Base-by-base conservation (phyloP, 2,797 vertebrate species). In the Poecilia gillii region DNA sequence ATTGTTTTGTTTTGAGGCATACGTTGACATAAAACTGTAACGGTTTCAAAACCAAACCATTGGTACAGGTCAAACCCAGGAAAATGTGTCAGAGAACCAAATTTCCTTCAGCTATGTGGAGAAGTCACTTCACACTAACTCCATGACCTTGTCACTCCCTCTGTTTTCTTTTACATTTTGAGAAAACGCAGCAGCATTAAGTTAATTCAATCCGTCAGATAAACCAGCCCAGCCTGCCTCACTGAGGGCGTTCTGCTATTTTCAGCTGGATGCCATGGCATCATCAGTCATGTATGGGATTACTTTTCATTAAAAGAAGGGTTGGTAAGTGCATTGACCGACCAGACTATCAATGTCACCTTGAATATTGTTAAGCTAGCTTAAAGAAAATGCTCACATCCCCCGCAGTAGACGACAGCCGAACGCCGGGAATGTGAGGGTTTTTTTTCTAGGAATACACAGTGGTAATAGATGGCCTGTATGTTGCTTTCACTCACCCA, bases 231-330 rank as follows among this genome's bases (percentile, higher is more conserved):
- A 73, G 59, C 84, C 55, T 81, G 1, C 66, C 83, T 79, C 71
- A 75, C 11, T 20, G 59, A 43, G 31, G 57, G 25, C 0, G 3
- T 79, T 70, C 0, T 23, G 57, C 70, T n/a, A 33, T 78, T 33
- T 57, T 73, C 11, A 43, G 64, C 75, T 31, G 16, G 55, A 62
- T 59, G 31, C 31, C 25, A 57, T 62, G 5, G 77, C 80, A 62
- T 75, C 75, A 41, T 78, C 80, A 43, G 71, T 81, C 62, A n/a
- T 57, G 71, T 73, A 79, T 78, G 84, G n/a, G 73, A 18, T 76
- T 55, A 8, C 13, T 81, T 72, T 72, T 84, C 75, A 86, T 83
- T 74, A 57, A 85, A 88, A 62, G 31, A n/a, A 71, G 51, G 18
- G 64, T n/a, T 25, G 41, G 20, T 71, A 41, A 41, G 81, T 81